A percentile compares a stretch with the other conserved stretches of the same genome.
These are phyloP conservation scores for Thomomys bottae DNA, from an alignment of 2,113 vertebrate genomes.

Conservation along the genomic window DNA sequence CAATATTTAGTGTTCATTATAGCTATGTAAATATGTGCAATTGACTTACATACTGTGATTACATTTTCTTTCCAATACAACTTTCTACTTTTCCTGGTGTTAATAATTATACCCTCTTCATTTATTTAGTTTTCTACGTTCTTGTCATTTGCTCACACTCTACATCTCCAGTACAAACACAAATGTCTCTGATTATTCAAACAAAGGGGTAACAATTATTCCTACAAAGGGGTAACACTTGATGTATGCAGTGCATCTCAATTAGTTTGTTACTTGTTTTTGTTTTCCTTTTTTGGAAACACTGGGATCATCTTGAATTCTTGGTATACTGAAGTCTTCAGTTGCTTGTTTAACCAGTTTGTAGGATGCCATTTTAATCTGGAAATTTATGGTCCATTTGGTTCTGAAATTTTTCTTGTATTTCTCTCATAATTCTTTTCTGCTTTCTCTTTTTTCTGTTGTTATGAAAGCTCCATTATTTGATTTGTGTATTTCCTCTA, in stretches of 20 bases:
- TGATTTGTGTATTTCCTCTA: neutral
- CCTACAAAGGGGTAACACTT: too few relatives aligned
- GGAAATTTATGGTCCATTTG: neutral
- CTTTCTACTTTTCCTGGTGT: neutral
- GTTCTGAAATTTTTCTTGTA: neutral
- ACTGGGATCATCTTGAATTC: neutral
- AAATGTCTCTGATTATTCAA: neutral
- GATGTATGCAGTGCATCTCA: neutral
- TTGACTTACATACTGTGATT: neutral
- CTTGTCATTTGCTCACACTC: too few relatives aligned
- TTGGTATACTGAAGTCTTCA: neutral
- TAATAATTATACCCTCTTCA: neutral
- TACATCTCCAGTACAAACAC: neutral
- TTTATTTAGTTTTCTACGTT: neutral
- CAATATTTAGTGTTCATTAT: neutral
- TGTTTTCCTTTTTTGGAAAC: neutral
- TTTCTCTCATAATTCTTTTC: constrained; percentile 4
- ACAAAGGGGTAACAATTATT: neutral
- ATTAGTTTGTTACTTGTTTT: neutral
- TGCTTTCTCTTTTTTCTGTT: neutral
- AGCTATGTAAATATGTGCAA: neutral
- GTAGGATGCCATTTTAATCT: neutral
- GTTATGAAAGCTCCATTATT: neutral
- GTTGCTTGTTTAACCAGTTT: neutral
- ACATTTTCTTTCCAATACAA: neutral